phyloP scores from a whole-genome alignment of 2,888 invertebrate species.

The Agrotis segetum region DNA sequence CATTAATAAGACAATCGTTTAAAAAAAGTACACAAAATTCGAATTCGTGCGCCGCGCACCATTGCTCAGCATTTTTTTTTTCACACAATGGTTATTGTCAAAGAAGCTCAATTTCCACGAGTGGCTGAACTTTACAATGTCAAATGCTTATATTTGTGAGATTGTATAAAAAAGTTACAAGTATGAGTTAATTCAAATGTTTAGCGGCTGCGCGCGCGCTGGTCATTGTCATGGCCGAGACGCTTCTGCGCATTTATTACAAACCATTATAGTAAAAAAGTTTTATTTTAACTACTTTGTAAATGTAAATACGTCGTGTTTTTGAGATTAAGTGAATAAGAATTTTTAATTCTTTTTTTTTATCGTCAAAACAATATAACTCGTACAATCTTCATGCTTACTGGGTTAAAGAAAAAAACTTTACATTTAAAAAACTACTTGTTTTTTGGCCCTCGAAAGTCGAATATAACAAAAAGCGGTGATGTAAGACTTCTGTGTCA shows the following conservation, averaged over 20 bases:
- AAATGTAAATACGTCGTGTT: constrained; percentile 16
- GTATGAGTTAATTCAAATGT: constrained; percentile 56
- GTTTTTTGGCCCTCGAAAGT: constrained; percentile 40
- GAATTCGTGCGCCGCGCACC: not conserved
- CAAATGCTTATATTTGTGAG: constrained; percentile 42
- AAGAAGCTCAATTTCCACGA: constrained; percentile 35
- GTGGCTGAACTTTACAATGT: constrained; percentile 39
- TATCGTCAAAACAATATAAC: not conserved
- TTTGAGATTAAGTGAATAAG: constrained; percentile 6
- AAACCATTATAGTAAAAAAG: constrained; percentile 24
- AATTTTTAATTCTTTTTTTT: constrained; percentile 10
- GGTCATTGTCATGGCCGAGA: constrained; percentile 74
- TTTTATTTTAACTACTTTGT: constrained; percentile 13
- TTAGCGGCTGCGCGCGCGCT: constrained; percentile 61
- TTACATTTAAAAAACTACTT: constrained; percentile 20
- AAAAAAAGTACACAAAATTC: not conserved
- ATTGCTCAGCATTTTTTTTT: not conserved
- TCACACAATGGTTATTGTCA: constrained; percentile 21
- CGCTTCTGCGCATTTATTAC: constrained; percentile 44
- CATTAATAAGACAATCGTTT: not conserved
- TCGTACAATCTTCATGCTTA: not conserved
- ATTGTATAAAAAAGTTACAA: constrained; percentile 43
- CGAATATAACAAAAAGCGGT: constrained; percentile 30
- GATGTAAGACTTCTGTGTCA: constrained; percentile 38
- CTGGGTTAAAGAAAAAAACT: constrained; percentile 2